A percentile compares a stretch with the other conserved stretches of the same genome.
Evolutionary conservation across 2,797 vertebrate genomes (phyloP).

Genomic region (Macropodus opercularis): DNA sequence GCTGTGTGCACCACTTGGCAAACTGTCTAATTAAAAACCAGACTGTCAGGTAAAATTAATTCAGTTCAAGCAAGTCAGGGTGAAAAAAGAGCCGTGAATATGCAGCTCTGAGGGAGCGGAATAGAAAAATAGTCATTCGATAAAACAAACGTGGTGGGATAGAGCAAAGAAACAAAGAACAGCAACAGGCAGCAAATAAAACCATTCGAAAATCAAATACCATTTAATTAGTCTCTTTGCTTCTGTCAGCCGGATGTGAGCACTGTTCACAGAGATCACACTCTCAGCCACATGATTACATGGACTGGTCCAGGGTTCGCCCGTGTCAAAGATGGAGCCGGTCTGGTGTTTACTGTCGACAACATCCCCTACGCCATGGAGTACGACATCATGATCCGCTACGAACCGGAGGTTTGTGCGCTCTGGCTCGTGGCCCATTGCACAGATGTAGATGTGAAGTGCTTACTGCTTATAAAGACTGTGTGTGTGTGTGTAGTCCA

Average conservation of each 20-base stretch:
- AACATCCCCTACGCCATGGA: slow-evolving; percentile 89
- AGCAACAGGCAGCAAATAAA: too few relatives aligned
- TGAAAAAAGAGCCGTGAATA: slow-evolving; percentile 11
- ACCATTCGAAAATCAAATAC: too few relatives aligned
- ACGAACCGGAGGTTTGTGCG: slow-evolving; percentile 85
- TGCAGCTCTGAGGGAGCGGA: neutral
- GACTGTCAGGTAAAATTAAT: slow-evolving; percentile 15
- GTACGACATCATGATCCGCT: slow-evolving; percentile 89
- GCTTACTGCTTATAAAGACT: too few relatives aligned
- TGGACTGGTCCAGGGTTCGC: slow-evolving; percentile 88
- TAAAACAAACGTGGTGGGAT: too few relatives aligned
- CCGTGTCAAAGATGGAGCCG: slow-evolving; percentile 86
- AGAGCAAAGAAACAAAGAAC: neutral
- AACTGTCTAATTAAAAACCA: slow-evolving; percentile 13
- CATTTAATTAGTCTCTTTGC: slow-evolving; percentile 1
- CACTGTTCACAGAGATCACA: slow-evolving; percentile 67
- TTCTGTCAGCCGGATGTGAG: slow-evolving; percentile 81
- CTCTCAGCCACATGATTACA: slow-evolving; percentile 77
- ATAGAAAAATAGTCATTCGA: too few relatives aligned
- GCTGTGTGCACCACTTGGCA: slow-evolving; percentile 4
- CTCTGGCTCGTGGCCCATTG: neutral
- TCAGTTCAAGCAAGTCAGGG: slow-evolving; percentile 12
- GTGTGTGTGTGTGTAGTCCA: slow-evolving; percentile 77
- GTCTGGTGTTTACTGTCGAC: slow-evolving; percentile 84
- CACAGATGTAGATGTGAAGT: neutral